Percentiles rank a stretch among this genome's conserved stretches.
Conservation (phyloP, 2,888 invertebrate species). For the Tetanocera ferruginea region DNA sequence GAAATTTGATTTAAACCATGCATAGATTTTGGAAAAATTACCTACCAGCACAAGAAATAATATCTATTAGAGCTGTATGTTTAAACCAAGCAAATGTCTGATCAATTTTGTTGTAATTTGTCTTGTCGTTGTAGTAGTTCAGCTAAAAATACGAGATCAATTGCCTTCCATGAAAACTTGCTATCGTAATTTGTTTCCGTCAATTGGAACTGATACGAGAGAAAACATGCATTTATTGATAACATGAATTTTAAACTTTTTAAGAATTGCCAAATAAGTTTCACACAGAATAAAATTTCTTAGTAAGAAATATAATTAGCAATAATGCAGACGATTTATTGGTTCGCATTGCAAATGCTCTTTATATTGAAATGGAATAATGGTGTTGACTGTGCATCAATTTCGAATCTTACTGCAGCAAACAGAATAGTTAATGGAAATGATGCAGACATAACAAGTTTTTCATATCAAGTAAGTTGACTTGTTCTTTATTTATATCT, state of each 20-base stretch:
- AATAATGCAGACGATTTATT: slow-evolving; percentile 24
- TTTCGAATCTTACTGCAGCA: slow-evolving; percentile 16
- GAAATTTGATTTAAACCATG: no score
- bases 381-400: neutral
- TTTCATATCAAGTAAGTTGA: slow-evolving; percentile 59
- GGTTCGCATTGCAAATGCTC: neutral
- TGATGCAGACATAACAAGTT: slow-evolving; percentile 60
- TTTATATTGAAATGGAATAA: neutral
- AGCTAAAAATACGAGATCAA: neutral
- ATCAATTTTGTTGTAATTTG: no score
- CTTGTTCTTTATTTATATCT: neutral
- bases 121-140: neutral
- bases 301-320: neutral
- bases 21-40: no score
- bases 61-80: neutral
- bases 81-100: neutral
- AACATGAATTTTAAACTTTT: neutral
- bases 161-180: neutral
- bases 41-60: no score
- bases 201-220: slow-evolving; percentile 12
- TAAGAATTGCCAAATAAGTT: neutral
- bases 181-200: slow-evolving; percentile 15
- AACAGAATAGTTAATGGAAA: slow-evolving; percentile 64
- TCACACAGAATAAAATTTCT: neutral
- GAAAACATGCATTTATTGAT: slow-evolving; percentile 17